These are phyloP conservation scores for Copidosoma floridanum DNA, from an alignment of 1,140 invertebrate genomes.

Conservation along the genomic window DNA sequence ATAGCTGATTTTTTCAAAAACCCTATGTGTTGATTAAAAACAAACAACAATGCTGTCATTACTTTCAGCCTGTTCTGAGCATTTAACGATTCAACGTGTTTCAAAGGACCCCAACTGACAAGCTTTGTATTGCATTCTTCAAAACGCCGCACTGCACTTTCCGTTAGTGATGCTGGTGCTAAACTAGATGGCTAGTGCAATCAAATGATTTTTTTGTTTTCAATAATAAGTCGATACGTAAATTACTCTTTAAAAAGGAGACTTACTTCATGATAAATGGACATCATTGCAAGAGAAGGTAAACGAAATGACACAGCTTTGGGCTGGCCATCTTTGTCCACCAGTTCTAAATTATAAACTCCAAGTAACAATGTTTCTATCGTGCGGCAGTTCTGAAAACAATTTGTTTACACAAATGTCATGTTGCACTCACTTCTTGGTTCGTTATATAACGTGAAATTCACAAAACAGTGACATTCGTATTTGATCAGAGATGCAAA, in stretches of 20 bases:
- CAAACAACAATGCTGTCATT: conserved; percentile 80
- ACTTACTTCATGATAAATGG: conserved; percentile 85
- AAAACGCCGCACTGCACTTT: conserved; percentile 75
- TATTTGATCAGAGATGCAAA: neutral
- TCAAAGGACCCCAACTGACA: conserved; percentile 82
- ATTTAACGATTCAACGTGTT: conserved; percentile 81
- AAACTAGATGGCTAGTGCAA: conserved; percentile 66
- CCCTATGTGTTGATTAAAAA: conserved; percentile 82
- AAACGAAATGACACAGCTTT: conserved; percentile 81
- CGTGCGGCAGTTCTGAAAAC: conserved; percentile 65
- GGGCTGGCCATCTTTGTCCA: conserved; percentile 73
- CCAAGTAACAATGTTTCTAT: conserved; percentile 85
- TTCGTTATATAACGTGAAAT: too few relatives aligned
- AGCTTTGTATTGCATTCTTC: conserved; percentile 84
- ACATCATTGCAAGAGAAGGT: conserved; percentile 83
- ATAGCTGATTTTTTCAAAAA: conserved; percentile 74
- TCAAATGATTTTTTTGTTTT: neutral
- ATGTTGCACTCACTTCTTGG: too few relatives aligned
- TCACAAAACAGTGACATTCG: neutral
- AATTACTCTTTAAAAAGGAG: neutral
- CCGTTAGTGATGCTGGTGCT: conserved; percentile 73
- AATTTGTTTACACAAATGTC: neutral
- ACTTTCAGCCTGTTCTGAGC: conserved; percentile 82
- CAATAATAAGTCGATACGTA: neutral
- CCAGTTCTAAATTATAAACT: conserved; percentile 84